Evolutionary conservation across 2,113 vertebrate species (phyloP).

Genomic region (Phyllostomus hastatus): DNA sequence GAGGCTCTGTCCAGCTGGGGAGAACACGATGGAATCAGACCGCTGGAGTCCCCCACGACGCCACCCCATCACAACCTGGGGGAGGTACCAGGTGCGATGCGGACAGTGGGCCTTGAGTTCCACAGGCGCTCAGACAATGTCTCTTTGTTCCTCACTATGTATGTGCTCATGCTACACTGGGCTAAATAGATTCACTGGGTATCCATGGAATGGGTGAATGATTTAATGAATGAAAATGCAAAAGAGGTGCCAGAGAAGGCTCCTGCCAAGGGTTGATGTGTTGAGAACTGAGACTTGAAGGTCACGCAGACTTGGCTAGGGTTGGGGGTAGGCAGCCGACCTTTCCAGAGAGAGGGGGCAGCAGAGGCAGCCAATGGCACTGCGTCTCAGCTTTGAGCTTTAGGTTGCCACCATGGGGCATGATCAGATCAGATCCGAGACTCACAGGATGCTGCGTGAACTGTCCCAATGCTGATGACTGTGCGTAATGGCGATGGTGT

Average conservation of each 20-base stretch:
- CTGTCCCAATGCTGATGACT: not conserved
- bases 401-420: not conserved
- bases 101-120: not conserved
- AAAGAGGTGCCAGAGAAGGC: too few species aligned
- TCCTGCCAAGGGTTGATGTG: not conserved
- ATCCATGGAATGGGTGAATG: not conserved
- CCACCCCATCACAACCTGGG: accelerated
- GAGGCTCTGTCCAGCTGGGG: not conserved
- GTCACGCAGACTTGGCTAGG: not conserved
- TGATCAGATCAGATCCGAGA: not conserved
- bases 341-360: not conserved
- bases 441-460: accelerated
- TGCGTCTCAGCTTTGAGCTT: not conserved
- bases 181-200: too few species aligned
- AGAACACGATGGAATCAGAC: not conserved
- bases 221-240: not conserved
- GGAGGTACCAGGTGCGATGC: too few species aligned
- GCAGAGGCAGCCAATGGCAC: too few species aligned
- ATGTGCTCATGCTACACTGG: not conserved
- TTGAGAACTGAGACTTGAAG: not conserved
- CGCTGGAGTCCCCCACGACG: not conserved
- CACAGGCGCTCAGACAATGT: accelerated
- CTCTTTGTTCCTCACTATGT: not conserved
- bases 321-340: not conserved
- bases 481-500: not conserved